phyloP scores from a whole-genome alignment of 2,113 vertebrate genomes.

The Rostratula benghalensis region DNA sequence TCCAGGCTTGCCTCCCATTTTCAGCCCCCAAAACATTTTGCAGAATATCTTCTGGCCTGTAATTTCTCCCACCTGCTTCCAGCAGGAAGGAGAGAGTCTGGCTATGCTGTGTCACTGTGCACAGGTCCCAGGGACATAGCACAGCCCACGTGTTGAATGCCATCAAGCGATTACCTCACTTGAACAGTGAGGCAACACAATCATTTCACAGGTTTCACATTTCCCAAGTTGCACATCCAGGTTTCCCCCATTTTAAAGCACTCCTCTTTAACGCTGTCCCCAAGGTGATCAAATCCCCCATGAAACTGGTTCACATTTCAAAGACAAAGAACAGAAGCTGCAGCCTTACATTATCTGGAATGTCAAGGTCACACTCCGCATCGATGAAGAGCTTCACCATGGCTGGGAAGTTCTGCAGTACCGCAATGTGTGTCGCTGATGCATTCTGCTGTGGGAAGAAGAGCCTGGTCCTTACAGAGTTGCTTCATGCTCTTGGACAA shows the following conservation, averaged over 20 bases:
- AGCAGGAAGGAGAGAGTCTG: background rate
- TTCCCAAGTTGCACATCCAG: background rate
- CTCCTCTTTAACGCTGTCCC: background rate
- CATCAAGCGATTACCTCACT: background rate
- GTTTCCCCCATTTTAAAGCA: background rate
- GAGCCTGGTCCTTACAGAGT: background rate
- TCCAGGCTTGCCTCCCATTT: background rate
- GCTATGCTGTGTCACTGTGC: rapidly evolving
- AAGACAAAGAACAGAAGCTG: background rate
- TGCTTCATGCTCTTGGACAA: background rate
- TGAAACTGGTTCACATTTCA: background rate
- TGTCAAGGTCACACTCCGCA: conserved; percentile 79
- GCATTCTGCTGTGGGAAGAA: conserved; percentile 77
- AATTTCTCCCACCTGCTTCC: background rate
- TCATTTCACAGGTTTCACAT: background rate
- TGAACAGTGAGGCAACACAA: background rate
- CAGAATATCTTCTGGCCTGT: background rate
- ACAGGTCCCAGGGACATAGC: background rate
- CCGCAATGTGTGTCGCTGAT: conserved; percentile 78
- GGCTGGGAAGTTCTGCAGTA: conserved; percentile 79
- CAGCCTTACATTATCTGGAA: conserved; percentile 82
- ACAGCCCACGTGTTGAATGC: rapidly evolving
- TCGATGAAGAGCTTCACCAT: conserved; percentile 82
- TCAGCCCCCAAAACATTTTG: background rate
- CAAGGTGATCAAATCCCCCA: background rate